phyloP scores from a whole-genome alignment of 2,797 vertebrate genomes.

The Acanthurus lineatus region DNA sequence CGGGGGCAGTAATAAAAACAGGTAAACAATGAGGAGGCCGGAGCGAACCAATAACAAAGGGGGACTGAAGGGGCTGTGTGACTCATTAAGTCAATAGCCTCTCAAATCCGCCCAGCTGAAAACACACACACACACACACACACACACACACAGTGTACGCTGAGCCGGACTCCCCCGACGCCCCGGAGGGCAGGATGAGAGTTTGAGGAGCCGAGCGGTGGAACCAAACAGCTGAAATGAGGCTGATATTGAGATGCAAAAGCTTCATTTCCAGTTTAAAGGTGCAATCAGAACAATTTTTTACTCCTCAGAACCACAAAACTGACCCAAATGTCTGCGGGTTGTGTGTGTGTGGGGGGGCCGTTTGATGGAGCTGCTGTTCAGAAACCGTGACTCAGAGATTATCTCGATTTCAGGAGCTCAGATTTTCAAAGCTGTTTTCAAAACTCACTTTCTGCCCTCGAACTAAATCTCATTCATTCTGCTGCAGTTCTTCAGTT shows the following conservation, averaged over 20 bases:
- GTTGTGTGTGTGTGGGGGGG: too few relatives aligned
- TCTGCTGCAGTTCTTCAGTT: not conserved
- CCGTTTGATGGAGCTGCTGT: not conserved
- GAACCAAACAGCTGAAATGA: constrained; percentile 32
- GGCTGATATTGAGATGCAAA: constrained; percentile 15
- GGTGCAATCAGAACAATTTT: not conserved
- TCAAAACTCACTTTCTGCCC: not conserved
- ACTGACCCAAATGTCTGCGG: not conserved
- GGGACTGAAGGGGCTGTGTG: constrained; percentile 33
- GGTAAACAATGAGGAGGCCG: constrained; percentile 57
- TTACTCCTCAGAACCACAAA: not conserved
- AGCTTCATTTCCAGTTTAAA: constrained; percentile 36
- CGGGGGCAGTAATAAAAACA: constrained; percentile 57
- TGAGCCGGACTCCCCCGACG: not conserved
- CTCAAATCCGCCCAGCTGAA: not conserved
- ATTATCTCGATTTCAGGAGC: not conserved
- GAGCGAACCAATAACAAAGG: constrained; percentile 39
- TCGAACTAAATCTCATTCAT: not conserved
- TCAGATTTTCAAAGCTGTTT: not conserved
- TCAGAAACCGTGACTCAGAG: constrained; percentile 6
- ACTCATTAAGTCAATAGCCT: constrained; percentile 42
- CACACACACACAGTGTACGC: not conserved
- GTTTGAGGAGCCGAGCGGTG: not conserved
- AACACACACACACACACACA: not conserved
- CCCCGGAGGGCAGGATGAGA: not conserved